These are phyloP conservation scores for Ricordea florida DNA, from an alignment of 92 coral and sea anemone genomes.

Conservation along the genomic window DNA sequence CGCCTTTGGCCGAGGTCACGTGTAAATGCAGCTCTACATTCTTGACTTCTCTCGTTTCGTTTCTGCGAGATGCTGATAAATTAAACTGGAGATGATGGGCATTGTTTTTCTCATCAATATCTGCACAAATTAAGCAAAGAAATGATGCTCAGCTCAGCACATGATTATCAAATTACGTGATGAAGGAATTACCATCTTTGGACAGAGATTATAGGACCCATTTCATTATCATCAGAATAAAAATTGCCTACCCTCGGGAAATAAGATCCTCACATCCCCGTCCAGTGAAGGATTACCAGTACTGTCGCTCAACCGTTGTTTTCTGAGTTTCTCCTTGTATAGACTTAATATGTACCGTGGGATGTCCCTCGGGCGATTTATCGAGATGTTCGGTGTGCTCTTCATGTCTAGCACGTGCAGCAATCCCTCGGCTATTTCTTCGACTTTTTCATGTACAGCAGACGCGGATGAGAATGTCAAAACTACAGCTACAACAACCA, in stretches of 20 bases:
- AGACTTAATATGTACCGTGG: slow-evolving; percentile 27
- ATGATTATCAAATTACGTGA: slow-evolving; percentile 25
- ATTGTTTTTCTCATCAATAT: slow-evolving; percentile 10
- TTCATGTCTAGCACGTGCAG: slow-evolving; percentile 29
- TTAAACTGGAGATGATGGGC: not conserved
- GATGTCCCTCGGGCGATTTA: slow-evolving; percentile 25
- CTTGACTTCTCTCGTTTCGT: not conserved
- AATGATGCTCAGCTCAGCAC: slow-evolving; percentile 15
- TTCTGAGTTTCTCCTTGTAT: slow-evolving; percentile 7
- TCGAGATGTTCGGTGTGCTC: slow-evolving; percentile 19
- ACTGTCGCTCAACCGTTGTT: not conserved
- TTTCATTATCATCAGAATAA: no score
- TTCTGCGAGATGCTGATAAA: not conserved
- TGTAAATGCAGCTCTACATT: slow-evolving; percentile 27
- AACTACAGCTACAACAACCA: not conserved
- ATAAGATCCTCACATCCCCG: slow-evolving; percentile 2
- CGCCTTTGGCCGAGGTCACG: not conserved
- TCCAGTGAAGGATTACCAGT: not conserved
- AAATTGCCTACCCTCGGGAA: slow-evolving; percentile 44
- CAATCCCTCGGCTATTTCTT: slow-evolving; percentile 31
- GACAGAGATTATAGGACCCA: no score
- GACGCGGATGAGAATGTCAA: slow-evolving; percentile 8
- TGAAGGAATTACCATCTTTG: no score
- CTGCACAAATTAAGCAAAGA: slow-evolving; percentile 41
- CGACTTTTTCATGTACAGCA: slow-evolving; percentile 14